A percentile compares a stretch with the other conserved stretches of the same genome.
These are phyloP conservation scores for Rhabdophis nuchalis DNA, from an alignment of 2,797 vertebrate species.

Conservation along the genomic window DNA sequence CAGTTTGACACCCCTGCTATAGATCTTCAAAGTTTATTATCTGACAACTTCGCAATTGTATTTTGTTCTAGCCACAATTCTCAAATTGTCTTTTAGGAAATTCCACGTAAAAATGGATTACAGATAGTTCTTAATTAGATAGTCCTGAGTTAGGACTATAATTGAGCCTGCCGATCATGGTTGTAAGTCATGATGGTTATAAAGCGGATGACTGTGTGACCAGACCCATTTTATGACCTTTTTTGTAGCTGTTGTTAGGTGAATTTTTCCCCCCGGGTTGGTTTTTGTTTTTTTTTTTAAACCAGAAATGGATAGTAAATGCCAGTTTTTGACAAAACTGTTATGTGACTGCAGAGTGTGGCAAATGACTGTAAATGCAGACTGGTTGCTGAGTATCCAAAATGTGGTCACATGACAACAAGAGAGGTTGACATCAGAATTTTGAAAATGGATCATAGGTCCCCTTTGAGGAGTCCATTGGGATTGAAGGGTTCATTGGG, in stretches of 20 bases:
- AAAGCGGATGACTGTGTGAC: background rate
- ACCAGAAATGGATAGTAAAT: background rate
- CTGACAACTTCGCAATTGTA: background rate
- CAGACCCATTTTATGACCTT: background rate
- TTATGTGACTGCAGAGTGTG: background rate
- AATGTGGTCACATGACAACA: background rate
- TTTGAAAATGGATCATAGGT: background rate
- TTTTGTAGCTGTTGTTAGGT: background rate
- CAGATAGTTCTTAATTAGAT: background rate
- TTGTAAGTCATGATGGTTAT: background rate
- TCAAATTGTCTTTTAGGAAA: background rate
- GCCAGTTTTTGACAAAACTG: background rate
- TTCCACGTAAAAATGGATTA: background rate
- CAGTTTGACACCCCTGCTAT: no score
- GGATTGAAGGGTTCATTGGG: background rate
- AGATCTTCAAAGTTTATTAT: background rate
- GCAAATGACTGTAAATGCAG: background rate
- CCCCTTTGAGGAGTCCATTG: background rate
- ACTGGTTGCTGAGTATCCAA: background rate
- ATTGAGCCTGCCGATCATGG: background rate
- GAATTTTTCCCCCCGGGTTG: background rate
- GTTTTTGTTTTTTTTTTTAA: background rate
- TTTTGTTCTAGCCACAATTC: background rate
- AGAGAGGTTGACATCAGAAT: background rate
- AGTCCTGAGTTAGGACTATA: background rate